Percentiles rank a stretch among this genome's conserved stretches.
Conservation (phyloP, 2,113 vertebrate species). For the Cyanoramphus novaezelandiae region DNA sequence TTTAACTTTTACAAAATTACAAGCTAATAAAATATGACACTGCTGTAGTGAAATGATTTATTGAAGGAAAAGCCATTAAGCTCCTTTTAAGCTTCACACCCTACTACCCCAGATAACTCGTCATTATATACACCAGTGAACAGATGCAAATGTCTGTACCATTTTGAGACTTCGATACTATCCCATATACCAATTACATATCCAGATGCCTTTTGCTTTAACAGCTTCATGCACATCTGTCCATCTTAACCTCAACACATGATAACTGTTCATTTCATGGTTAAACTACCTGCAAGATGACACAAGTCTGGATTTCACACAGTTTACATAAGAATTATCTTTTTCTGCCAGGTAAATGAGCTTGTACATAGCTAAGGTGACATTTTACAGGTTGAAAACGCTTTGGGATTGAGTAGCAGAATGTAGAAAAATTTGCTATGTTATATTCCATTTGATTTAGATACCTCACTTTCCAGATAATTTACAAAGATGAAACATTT, state of each 20-base stretch:
- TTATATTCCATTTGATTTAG: not conserved
- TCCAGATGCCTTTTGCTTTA: conserved; percentile 17
- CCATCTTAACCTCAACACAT: not conserved
- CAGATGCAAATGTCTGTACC: not conserved
- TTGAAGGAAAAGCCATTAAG: conserved; percentile 61
- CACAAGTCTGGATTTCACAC: not conserved
- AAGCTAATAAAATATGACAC: conserved; percentile 69
- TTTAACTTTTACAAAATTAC: conserved; percentile 70
- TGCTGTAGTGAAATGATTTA: conserved; percentile 70
- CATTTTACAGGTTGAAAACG: not conserved
- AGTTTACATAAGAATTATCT: not conserved
- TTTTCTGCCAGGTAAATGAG: not conserved
- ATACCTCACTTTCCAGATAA: not conserved
- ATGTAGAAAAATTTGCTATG: not conserved
- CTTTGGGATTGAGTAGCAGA: not conserved
- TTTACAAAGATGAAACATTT: not conserved
- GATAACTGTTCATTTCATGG: not conserved
- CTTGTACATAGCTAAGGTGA: not conserved
- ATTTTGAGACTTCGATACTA: not conserved
- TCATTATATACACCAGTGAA: conserved; percentile 4
- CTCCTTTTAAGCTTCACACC: conserved; percentile 61
- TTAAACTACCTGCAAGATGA: not conserved
- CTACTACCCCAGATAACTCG: conserved; percentile 35
- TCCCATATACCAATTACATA: not conserved
- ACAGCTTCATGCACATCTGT: not conserved